phyloP scores from a whole-genome alignment of 1,140 invertebrate genomes.

The Bombyx mandarina region DNA sequence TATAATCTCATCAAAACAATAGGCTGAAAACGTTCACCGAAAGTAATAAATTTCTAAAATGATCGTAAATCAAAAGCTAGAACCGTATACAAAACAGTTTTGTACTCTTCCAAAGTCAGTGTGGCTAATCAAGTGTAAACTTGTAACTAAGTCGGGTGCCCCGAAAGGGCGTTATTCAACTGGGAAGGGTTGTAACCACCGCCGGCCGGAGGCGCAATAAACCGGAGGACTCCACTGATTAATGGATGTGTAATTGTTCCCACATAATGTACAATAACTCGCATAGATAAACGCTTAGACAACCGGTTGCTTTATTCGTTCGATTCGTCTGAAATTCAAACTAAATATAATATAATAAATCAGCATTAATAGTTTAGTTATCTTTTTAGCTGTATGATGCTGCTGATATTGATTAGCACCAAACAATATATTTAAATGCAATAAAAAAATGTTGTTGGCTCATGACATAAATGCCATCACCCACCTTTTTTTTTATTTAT shows the following conservation, averaged over 20 bases:
- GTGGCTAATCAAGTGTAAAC: constrained; percentile 48
- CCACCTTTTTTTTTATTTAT: no score
- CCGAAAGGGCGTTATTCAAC: constrained; percentile 34
- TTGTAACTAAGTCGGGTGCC: constrained; percentile 23
- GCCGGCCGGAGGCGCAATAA: constrained; percentile 35
- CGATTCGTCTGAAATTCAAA: background rate
- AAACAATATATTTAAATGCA: no score
- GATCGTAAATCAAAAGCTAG: no score
- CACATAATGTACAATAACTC: constrained; percentile 55
- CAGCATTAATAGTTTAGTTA: no score
- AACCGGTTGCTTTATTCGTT: constrained; percentile 4
- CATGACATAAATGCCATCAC: no score
- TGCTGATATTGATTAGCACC: no score
- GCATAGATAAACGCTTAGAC: constrained; percentile 37
- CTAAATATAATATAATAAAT: background rate
- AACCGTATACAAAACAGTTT: constrained; percentile 7
- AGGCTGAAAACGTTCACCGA: no score
- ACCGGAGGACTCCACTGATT: constrained; percentile 42
- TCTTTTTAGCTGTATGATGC: no score
- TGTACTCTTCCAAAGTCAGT: constrained; percentile 26
- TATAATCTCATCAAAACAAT: background rate
- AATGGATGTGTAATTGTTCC: constrained; percentile 56
- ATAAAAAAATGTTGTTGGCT: no score
- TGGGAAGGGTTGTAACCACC: constrained; percentile 33
- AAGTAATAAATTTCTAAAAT: no score